A percentile compares a stretch with the other conserved stretches of the same genome.
Evolutionary conservation across 2,113 vertebrate genomes (phyloP).

Genomic region (Archilochus colubris): DNA sequence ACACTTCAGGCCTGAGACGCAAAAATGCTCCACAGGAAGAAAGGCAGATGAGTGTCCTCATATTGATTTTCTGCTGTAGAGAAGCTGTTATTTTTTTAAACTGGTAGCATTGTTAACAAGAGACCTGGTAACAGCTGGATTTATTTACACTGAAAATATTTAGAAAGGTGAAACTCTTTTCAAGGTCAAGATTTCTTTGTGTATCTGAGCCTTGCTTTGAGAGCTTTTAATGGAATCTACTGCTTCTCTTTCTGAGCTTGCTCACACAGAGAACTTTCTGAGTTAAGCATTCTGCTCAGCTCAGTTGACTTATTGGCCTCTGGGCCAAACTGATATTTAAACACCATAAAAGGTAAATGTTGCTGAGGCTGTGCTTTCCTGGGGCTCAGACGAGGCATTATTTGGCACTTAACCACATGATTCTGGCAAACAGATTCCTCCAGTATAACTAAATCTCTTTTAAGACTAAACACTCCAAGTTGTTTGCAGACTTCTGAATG

Average conservation of each 20-base stretch:
- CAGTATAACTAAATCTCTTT: slow-evolving; percentile 31
- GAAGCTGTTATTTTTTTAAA: neutral
- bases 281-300: slow-evolving; percentile 54
- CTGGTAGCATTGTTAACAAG: neutral
- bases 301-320: slow-evolving; percentile 57
- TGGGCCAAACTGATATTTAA: slow-evolving; percentile 66
- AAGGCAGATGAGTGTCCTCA: neutral
- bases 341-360: slow-evolving; percentile 84
- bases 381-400: neutral
- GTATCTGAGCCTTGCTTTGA: neutral
- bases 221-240: neutral
- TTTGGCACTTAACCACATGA: slow-evolving; percentile 5
- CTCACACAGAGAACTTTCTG: slow-evolving; percentile 24
- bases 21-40: neutral
- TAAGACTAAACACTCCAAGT: slow-evolving; percentile 66
- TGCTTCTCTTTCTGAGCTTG: neutral
- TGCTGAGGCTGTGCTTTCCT: slow-evolving; percentile 43
- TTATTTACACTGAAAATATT: slow-evolving; percentile 2
- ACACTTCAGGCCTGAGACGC: neutral
- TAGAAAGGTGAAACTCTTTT: neutral
- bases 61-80: neutral
- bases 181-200: neutral
- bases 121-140: neutral
- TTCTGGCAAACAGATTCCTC: slow-evolving; percentile 60
- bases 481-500: neutral